Conservation (phyloP, 1,140 invertebrate genomes). For the Babylonia areolata region DNA sequence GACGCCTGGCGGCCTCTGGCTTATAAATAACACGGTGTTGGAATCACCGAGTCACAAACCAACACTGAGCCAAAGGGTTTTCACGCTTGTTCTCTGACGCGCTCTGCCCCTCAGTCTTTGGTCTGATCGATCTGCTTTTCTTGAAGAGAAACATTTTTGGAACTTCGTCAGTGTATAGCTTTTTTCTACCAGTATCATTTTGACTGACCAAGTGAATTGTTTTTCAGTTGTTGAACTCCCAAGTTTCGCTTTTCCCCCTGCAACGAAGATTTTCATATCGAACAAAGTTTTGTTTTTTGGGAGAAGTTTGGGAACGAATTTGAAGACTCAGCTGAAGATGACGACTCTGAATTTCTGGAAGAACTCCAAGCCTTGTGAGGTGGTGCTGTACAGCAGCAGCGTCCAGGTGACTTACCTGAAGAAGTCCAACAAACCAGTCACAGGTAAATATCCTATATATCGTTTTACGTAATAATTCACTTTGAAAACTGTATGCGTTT, state of each 20-base stretch:
- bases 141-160: neutral
- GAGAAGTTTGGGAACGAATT: neutral
- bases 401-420: slow-evolving; percentile 15
- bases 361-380: slow-evolving; percentile 29
- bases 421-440: slow-evolving; percentile 22
- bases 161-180: neutral
- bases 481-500: too few species aligned
- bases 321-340: neutral
- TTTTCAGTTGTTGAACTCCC: too few species aligned
- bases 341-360: slow-evolving; percentile 22
- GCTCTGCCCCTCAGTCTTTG: neutral
- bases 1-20: neutral
- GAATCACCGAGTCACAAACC: slow-evolving; percentile 11
- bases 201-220: neutral
- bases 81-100: neutral
- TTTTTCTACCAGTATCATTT: neutral
- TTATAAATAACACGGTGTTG: slow-evolving; percentile 20
- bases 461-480: too few species aligned
- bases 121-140: neutral
- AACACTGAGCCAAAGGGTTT: neutral
- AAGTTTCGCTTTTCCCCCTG: too few species aligned
- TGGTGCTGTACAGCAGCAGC: neutral
- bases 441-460: too few species aligned
- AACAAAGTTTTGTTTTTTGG: neutral
- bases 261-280: too few species aligned